Evolutionary conservation across 2,888 invertebrate species (phyloP).

Genomic region (Sipunculus nudus): DNA sequence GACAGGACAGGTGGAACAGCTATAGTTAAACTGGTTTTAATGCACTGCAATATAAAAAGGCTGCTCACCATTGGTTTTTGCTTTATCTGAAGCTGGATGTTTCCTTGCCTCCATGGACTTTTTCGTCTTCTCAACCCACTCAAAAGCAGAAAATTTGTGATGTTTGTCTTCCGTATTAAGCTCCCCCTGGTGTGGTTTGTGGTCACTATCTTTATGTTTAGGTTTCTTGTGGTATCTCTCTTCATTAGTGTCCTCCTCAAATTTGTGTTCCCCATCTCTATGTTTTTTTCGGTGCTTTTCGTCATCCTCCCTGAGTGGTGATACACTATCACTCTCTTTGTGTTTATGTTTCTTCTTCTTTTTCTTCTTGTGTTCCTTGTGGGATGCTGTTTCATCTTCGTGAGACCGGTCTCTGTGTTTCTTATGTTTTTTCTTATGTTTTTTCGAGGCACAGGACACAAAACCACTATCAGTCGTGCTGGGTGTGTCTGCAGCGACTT

Average conservation of each 20-base stretch:
- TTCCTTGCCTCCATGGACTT: constrained; percentile 55
- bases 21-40: no score
- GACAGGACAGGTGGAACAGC: no score
- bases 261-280: neutral
- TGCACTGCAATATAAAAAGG: no score
- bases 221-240: neutral
- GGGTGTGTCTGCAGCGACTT: neutral
- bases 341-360: constrained; percentile 25
- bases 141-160: constrained; percentile 47
- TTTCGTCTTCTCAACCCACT: constrained; percentile 65
- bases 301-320: neutral
- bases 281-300: neutral
- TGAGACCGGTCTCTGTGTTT: constrained; percentile 37
- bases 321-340: constrained; percentile 16
- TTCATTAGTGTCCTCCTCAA: neutral
- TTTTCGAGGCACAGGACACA: constrained; percentile 36
- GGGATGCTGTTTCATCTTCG: constrained; percentile 1
- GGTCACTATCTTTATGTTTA: neutral
- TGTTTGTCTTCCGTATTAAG: no score
- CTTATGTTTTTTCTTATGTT: constrained; percentile 49
- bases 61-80: no score
- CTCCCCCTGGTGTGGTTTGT: neutral
- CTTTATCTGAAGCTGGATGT: no score
- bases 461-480: neutral
- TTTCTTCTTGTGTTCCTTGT: constrained; percentile 17